These are phyloP conservation scores for Mormyrops boulengeri DNA, from an alignment of 2,797 vertebrate genomes.

Conservation along the genomic window DNA sequence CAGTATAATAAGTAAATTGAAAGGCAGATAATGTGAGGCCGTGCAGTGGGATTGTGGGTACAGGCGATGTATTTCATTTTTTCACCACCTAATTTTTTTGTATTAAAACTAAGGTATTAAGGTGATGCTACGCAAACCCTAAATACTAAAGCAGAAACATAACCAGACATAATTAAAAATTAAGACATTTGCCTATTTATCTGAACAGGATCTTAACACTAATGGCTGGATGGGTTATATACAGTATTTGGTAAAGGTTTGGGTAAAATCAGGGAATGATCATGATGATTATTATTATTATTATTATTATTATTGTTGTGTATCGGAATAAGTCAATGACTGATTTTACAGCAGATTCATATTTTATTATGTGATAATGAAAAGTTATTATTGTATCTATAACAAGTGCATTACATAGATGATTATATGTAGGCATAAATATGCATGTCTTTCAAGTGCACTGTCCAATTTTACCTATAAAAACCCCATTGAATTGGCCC, in stretches of 20 bases:
- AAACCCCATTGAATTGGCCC: conserved; percentile 51
- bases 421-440: background rate
- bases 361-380: background rate
- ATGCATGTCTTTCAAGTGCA: conserved; percentile 1
- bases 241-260: background rate
- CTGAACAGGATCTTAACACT: background rate
- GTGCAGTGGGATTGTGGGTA: background rate
- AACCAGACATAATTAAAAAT: background rate
- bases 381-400: background rate
- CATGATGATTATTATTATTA: background rate
- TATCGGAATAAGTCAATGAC: background rate
- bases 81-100: background rate
- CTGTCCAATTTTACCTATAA: background rate
- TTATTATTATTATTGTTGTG: background rate
- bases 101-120: background rate
- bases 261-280: background rate
- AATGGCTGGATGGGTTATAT: background rate
- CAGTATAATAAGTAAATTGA: background rate
- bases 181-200: background rate
- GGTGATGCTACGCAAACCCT: background rate
- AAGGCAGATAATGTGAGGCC: background rate
- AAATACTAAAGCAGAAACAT: background rate
- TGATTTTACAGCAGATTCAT: background rate
- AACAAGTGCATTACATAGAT: background rate
- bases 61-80: background rate